Evolutionary conservation across 1,140 invertebrate species (phyloP), one percentile per base, ranked within the genome.

Genomic region (Bactericera cockerelli): DNA sequence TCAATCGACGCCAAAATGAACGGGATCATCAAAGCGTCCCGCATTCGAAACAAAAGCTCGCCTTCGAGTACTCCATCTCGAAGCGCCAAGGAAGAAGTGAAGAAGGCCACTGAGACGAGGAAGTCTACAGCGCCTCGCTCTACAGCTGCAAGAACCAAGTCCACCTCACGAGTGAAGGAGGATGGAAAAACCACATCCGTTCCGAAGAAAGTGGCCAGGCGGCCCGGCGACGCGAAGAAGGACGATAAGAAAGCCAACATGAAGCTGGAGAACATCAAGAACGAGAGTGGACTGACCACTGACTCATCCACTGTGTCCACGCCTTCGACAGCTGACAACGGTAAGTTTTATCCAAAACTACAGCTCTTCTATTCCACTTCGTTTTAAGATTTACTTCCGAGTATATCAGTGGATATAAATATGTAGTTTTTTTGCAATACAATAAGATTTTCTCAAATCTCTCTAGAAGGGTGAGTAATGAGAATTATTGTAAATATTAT

Each of bases 101-200:
- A 86, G 31, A 85, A 86, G 72, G 87, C 89, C 2, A 74, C 87
- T 10, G 86, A 89, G 71, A 85, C 83, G 6, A 89, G 87, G 69
- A 81, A 80, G 62, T 70, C 72, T 56, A 70, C 69, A 14, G 31
- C 61, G 77, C 67, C 67, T 71, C 63, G 64, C 66, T 62, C 62
- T n/a, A 71, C 70, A 58, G 67, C 68, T 38, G 70, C 70, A 36
- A 38, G 64, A 4, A 61, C 22, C 21, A 26, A 33, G 26, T 57
- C 63, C 0, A 59, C 65, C 10, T 68, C 73, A 56, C 69, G 71
- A 62, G 39, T 54, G 10, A 57, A 63, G n/a, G 55, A 53, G 24
- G 59, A 65, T 56, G 24, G 56, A 11, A 63, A 61, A 28, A 74
- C 71, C 38, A 75, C 77, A 65, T 65, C 73, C 3, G 83, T 84